A percentile compares a stretch with the other conserved stretches of the same genome.
Evolutionary conservation across 2,797 vertebrate genomes (phyloP).

Genomic region (Tachyglossus aculeatus): DNA sequence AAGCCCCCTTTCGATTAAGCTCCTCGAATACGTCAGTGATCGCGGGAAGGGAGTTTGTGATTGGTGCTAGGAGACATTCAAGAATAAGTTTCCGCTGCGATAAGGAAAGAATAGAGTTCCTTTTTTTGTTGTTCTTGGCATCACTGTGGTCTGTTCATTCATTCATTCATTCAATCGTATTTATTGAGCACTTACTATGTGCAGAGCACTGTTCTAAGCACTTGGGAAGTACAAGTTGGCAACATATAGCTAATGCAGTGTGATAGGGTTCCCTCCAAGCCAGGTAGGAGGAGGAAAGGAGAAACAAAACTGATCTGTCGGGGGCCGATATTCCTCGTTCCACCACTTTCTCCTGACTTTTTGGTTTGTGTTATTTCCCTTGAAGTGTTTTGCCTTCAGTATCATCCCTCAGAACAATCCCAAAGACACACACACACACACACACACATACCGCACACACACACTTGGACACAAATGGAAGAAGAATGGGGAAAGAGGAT

Average conservation of each 20-base stretch:
- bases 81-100: not conserved
- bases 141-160: not conserved
- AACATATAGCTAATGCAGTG: not conserved
- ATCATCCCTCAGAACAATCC: too few species aligned
- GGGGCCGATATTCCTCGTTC: not conserved
- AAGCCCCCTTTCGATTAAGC: constrained; percentile 9
- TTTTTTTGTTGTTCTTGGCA: not conserved
- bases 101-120: too few species aligned
- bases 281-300: not conserved
- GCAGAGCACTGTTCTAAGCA: too few species aligned
- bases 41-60: constrained; percentile 1
- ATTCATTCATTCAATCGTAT: too few species aligned
- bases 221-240: too few species aligned
- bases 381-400: too few species aligned
- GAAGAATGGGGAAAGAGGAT: too few species aligned
- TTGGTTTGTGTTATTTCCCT: not conserved
- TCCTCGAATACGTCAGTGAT: constrained; percentile 1
- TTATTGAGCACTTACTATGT: too few species aligned
- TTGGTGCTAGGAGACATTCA: constrained; percentile 10
- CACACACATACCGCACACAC: too few species aligned
- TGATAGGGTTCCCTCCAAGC: not conserved
- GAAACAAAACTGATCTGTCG: not conserved
- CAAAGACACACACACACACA: too few species aligned
- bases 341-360: not conserved
- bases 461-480: too few species aligned